Base-by-base conservation (phyloP, 2,797 vertebrate genomes). In the Mionectes olivaceus region DNA sequence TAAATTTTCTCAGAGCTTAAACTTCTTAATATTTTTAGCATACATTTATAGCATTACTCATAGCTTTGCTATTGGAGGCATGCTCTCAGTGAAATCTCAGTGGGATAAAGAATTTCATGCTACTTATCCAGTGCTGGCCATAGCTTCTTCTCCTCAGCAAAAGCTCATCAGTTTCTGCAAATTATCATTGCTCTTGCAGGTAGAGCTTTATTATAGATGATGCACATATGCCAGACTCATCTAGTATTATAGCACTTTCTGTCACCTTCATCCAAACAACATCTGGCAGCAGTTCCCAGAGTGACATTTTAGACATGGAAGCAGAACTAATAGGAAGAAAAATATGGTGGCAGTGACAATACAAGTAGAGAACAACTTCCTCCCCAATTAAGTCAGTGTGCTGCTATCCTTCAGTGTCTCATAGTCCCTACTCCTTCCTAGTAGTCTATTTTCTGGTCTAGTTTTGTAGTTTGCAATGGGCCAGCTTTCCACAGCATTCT, bases 271-370 rank as follows among this genome's bases (percentile, higher is more conserved):
- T 79, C 83, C 77, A 65, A 87, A 95, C 75, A 96, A 74, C 67
- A 96, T 93, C 96, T 97, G 96, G 91, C 94, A 95, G 73, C 87
- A 89, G 79, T 88, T 93, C 92, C 90, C 87, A 92, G 78, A 94
- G 83, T 93, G 85, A 93, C 67, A 84, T 96, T 94, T 95, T 89
- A 93, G 73, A 94, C 47, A 82, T 46, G 33, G 64, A 94, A 80
- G 75, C 80, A 93, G 93, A 95, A 97, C 95, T 87, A 94, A 88
- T 85, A 41, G 11, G 86, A 95, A 95, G 80, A 84, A 95, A 89
- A 87, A 67, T 25, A 67, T 32, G 69, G 59, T 70, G 41, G 56
- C 11, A 53, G 56, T 44, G 67, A 37, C 44, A 95, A 77, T 35
- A 43, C 65, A 76, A 60, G 63, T 37, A 74, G 59, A 47, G 83